Evolutionary conservation across 2,797 vertebrate genomes (phyloP).

Genomic region (Phalloptychus januarius): DNA sequence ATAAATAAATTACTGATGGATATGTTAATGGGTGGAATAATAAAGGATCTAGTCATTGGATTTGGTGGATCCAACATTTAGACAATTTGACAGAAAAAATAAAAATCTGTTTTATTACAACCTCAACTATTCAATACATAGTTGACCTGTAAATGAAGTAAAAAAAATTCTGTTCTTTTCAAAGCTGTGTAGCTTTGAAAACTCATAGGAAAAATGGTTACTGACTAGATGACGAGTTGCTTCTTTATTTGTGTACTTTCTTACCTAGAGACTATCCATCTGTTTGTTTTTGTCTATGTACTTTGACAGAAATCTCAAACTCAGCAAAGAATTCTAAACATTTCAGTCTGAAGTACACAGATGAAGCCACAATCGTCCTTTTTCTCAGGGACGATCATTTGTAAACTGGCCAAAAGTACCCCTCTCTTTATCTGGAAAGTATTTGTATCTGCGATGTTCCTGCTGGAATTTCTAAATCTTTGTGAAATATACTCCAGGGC

Average conservation of each 20-base stretch:
- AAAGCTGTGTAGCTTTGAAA: not conserved
- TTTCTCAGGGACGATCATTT: no score
- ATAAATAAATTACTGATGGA: not conserved
- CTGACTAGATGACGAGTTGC: not conserved
- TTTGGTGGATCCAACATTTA: not conserved
- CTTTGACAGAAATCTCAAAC: not conserved
- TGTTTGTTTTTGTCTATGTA: not conserved
- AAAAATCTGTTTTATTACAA: not conserved
- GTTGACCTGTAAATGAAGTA: not conserved
- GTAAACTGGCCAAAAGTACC: not conserved
- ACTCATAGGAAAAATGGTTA: not conserved
- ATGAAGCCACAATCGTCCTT: no score
- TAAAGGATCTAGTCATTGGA: not conserved
- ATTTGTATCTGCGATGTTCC: not conserved
- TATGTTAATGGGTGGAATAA: not conserved
- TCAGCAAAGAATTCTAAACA: not conserved
- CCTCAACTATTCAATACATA: not conserved
- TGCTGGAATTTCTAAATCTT: not conserved
- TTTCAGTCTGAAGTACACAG: not conserved
- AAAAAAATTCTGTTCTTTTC: not conserved
- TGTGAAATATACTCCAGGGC: not conserved
- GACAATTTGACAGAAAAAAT: not conserved
- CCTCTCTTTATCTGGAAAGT: not conserved
- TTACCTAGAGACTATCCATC: not conserved
- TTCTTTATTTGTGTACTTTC: not conserved